A percentile compares a stretch with the other conserved stretches of the same genome.
Evolutionary conservation across 2,888 invertebrate genomes (phyloP).

Genomic region (Oegoconia quadripuncta): DNA sequence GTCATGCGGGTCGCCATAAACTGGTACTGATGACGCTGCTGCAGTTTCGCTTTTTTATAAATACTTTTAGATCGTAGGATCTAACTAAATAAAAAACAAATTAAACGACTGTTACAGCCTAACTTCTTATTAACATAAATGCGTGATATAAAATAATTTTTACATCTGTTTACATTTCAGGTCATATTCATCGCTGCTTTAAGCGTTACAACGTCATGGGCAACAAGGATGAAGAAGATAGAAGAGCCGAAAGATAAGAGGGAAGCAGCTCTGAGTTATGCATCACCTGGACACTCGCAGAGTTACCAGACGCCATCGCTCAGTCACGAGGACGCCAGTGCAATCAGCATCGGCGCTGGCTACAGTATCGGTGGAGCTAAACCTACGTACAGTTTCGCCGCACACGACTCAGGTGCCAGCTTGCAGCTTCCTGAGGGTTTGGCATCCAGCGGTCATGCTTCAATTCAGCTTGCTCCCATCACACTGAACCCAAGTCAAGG

Average conservation of each 20-base stretch:
- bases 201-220: slow-evolving; percentile 57
- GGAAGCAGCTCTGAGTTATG: slow-evolving; percentile 54
- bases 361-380: slow-evolving; percentile 70
- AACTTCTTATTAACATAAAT: background rate
- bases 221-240: slow-evolving; percentile 45
- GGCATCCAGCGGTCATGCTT: slow-evolving; percentile 47
- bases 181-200: slow-evolving; percentile 57
- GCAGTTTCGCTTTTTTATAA: slow-evolving; percentile 40
- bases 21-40: slow-evolving; percentile 40
- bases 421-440: slow-evolving; percentile 49
- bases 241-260: slow-evolving; percentile 66
- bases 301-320: slow-evolving; percentile 34
- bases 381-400: slow-evolving; percentile 48
- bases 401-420: slow-evolving; percentile 42
- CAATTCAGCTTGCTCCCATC: slow-evolving; percentile 58
- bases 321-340: slow-evolving; percentile 58
- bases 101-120: no score
- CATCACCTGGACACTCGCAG: slow-evolving; percentile 31
- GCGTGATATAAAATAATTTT: background rate
- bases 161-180: slow-evolving; percentile 45
- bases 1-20: slow-evolving; percentile 63
- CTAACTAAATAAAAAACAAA: no score
- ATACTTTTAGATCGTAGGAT: no score
- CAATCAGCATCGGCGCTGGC: slow-evolving; percentile 68
- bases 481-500: slow-evolving; percentile 55